Base-by-base conservation (phyloP, 2,797 vertebrate species). In the Pseudotriccus pelzelni region DNA sequence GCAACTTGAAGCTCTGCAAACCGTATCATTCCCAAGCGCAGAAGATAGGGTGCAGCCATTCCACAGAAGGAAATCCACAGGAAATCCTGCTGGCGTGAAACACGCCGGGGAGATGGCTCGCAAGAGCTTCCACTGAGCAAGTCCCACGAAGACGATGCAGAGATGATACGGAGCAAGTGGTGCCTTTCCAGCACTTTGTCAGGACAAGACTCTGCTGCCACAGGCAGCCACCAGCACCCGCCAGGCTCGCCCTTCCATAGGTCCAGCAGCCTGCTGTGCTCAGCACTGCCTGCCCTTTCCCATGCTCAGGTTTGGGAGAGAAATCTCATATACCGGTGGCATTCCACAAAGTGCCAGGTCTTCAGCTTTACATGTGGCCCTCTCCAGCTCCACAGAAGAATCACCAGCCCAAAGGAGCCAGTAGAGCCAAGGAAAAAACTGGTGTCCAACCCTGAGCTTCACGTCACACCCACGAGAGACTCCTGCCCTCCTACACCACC, bases 21-120 rank as follows among this genome's bases (percentile, higher is more conserved):
- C 6, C 1, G 0, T 21, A 30, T 14, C 0, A 0, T 37, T 86
- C 22, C 37, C 30, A 63, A 84, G 24, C 3, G 50, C 43, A 75
- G 73, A 2, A 5, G 30, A 39, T 36, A 89, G 50, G 34, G n/a
- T 18, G 44, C 59, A 76, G 83, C 55, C 67, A 28, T 56, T 53
- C 32, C 67, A 37, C 59, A 24, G 70, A 76, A 62, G n/a, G 44
- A 90, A 92, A 89, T 50, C 32, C 79, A 72, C 7, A 56, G 73
- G 76, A 84, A 93, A 84, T 87, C 47, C 91, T 82, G 39, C 70
- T 76, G 63, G 81, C 67, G 17, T 34, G n/a, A 59, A 79, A 50
- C 4, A 39, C 0, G 0, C 27, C 34, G 19, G 32, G n/a, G 44
- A 86, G 63, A 41, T 9, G 62, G 47, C 63, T 56, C 0, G 1